Conservation (phyloP, 2,888 invertebrate genomes). For the Autographa pulchrina region DNA sequence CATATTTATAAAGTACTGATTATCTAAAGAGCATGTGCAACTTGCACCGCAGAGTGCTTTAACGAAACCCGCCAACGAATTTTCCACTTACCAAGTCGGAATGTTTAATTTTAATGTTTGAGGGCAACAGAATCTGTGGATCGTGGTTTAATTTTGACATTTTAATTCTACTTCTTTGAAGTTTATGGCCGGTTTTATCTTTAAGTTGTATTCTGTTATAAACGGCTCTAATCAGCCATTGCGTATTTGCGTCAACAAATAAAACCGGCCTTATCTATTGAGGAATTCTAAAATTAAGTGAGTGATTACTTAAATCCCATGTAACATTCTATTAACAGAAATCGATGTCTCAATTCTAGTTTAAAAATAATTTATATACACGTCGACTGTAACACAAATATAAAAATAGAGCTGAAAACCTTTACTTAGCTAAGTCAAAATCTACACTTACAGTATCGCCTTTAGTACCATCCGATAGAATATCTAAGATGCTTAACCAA, state of each 20-base stretch:
- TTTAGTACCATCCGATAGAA: slow-evolving; percentile 19
- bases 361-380: too few relatives aligned
- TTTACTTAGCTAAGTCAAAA: not conserved
- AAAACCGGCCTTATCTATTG: too few relatives aligned
- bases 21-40: slow-evolving; percentile 65
- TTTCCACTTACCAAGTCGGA: slow-evolving; percentile 20
- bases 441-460: not conserved
- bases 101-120: slow-evolving; percentile 32
- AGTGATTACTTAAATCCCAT: too few relatives aligned
- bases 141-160: not conserved
- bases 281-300: too few relatives aligned
- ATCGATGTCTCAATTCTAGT: too few relatives aligned
- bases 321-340: too few relatives aligned
- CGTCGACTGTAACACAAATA: too few relatives aligned
- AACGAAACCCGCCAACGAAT: slow-evolving; percentile 24
- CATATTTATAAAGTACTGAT: slow-evolving; percentile 59
- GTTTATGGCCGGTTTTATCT: not conserved
- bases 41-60: slow-evolving; percentile 23
- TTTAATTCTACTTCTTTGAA: not conserved
- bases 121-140: slow-evolving; percentile 11
- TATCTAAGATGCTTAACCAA: slow-evolving; percentile 11
- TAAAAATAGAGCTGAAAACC: too few relatives aligned
- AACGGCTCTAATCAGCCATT: too few relatives aligned
- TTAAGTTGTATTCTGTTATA: not conserved
- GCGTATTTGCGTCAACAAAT: too few relatives aligned